Evolutionary conservation across 2,113 vertebrate species (phyloP).

Genomic region (Actenoides lindsayi): DNA sequence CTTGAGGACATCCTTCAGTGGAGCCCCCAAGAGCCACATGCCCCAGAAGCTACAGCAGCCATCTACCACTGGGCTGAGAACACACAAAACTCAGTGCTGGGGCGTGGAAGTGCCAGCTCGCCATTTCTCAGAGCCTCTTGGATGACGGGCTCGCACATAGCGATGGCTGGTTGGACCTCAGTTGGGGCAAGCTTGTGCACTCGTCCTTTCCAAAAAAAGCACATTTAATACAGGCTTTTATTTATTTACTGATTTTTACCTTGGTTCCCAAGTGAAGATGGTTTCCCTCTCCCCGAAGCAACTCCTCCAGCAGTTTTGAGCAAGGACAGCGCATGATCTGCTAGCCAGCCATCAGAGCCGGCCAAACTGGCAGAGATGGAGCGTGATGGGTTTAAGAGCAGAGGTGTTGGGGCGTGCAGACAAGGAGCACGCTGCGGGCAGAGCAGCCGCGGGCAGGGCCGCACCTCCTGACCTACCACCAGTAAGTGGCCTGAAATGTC

Average conservation of each 20-base stretch:
- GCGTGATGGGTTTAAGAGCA: not conserved
- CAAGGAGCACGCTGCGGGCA: not conserved
- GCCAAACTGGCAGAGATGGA: rapidly evolving
- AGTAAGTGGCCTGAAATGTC: not conserved
- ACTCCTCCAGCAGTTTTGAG: not conserved
- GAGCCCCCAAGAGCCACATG: rapidly evolving
- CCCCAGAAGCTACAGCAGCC: not conserved
- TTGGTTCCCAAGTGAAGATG: rapidly evolving
- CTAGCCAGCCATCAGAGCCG: rapidly evolving
- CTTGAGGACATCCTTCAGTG: not conserved
- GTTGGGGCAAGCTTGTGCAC: rapidly evolving
- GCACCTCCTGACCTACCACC: not conserved
- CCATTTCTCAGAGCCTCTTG: rapidly evolving
- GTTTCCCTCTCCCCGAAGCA: not conserved
- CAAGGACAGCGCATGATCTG: not conserved
- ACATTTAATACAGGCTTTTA: rapidly evolving
- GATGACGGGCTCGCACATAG: rapidly evolving
- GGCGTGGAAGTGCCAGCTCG: rapidly evolving
- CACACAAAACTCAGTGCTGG: rapidly evolving
- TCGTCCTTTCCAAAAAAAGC: not conserved
- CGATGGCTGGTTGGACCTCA: rapidly evolving
- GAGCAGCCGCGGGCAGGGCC: not conserved
- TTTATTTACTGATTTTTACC: not conserved
- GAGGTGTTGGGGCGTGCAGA: not conserved
- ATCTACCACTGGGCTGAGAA: rapidly evolving